Evolutionary conservation across 2,797 vertebrate species (phyloP), one percentile per base, ranked within the genome.

Genomic region (Labeo calbasu): DNA sequence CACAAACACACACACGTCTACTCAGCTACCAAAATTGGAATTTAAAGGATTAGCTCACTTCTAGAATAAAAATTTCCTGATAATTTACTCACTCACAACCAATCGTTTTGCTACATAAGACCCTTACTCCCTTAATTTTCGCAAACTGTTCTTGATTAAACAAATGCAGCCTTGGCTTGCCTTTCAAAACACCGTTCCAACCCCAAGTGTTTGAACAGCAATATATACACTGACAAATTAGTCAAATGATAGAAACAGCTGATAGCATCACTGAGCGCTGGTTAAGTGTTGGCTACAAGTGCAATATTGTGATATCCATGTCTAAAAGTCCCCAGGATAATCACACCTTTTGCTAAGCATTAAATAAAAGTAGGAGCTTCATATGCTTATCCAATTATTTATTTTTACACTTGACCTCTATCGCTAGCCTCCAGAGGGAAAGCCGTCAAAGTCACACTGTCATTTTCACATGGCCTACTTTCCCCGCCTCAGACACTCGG

Each of bases 391-490:
- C 85, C 59, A 88, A 87, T 86, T 87, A 86, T 90, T 89, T 85
- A 71, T 79, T 86, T 88, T 83, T 86, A 88, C 65, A 85, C 86
- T 80, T 89, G 91, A 91, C 91, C 92, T 91, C 84, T 71, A 89
- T 89, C 88, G 36, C 75, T 82, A 46, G 63, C 66, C 40, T 78
- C 84, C 76, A 36, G 63, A 84, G 77, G 81, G 57, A 86, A 50
- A 71, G 46, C 59, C 36, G 77, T 85, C 81, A 83, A 83, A 82
- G 81, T 82, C 73, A 80, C 50, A 40, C 50, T 72, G 40, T 83
- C 86, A 84, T 87, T 86, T 72, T 85, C 71, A 79, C 79, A 75
- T 85, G 78, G 77, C 86, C 82, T 86, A 79, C 72, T 76, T 87
- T 87, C 72, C 40, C 68, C n/a, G 17, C 71, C 46, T 71, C 76